Conservation (phyloP, 2,888 invertebrate genomes). For the Willowsia nigromaculata region DNA sequence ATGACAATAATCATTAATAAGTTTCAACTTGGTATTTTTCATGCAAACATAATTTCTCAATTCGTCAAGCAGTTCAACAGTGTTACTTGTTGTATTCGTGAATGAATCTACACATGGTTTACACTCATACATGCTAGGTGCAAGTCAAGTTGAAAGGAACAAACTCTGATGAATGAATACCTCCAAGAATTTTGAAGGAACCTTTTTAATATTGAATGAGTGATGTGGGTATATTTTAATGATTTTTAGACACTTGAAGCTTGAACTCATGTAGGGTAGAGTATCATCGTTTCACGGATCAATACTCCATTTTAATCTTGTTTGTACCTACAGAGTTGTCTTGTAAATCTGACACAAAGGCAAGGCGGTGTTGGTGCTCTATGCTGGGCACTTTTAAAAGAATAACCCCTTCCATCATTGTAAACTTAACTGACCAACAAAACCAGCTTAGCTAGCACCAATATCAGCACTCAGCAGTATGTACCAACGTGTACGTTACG, state of each 20-base stretch:
- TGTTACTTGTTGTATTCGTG: constrained; percentile 20
- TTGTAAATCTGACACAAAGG: background rate
- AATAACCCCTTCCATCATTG: background rate
- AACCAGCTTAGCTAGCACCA: background rate
- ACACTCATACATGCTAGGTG: background rate
- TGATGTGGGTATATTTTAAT: constrained; percentile 40
- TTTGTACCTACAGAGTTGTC: background rate
- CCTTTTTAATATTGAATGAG: constrained; percentile 14
- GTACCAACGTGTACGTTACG: constrained; percentile 17
- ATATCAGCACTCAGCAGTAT: background rate
- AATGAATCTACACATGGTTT: constrained; percentile 16
- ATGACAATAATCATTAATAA: constrained; percentile 72
- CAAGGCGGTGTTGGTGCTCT: background rate
- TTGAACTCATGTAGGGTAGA: constrained; percentile 46
- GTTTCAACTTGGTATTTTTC: constrained; percentile 51
- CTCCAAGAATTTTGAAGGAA: constrained; percentile 45
- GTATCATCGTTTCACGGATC: background rate
- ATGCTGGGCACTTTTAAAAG: too few species aligned
- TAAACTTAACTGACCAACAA: background rate
- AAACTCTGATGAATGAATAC: constrained; percentile 52
- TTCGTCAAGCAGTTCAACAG: constrained; percentile 63
- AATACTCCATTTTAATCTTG: background rate
- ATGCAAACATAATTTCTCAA: constrained; percentile 36
- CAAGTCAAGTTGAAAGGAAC: background rate
- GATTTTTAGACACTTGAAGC: constrained; percentile 15